Conservation (phyloP, 1,140 invertebrate genomes). For the Chironomus tepperi region DNA sequence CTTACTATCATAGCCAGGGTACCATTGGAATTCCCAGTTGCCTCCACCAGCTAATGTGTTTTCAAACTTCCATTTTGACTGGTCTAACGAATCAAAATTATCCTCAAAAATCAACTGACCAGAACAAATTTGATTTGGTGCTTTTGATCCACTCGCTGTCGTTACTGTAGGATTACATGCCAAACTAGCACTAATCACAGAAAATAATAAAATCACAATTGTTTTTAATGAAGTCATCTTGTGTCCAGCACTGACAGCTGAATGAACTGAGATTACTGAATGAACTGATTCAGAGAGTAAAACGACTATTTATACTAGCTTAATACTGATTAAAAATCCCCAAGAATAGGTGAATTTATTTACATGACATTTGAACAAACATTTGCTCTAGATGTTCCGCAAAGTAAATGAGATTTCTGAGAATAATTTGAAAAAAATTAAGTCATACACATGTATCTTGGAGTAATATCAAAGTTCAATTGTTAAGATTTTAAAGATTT, state of each 20-base stretch:
- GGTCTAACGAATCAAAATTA: conserved; percentile 40
- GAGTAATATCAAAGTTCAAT: too few relatives aligned
- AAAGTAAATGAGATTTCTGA: too few relatives aligned
- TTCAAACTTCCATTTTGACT: conserved; percentile 38
- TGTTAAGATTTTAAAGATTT: too few relatives aligned
- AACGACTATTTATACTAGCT: not conserved
- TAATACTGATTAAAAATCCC: too few relatives aligned
- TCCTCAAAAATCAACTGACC: conserved; percentile 47
- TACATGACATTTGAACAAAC: too few relatives aligned
- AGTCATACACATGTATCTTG: too few relatives aligned
- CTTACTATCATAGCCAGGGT: not conserved
- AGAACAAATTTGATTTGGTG: not conserved
- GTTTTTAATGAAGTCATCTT: too few relatives aligned
- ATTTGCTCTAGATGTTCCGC: too few relatives aligned
- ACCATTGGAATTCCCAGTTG: conserved; percentile 65
- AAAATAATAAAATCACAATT: not conserved
- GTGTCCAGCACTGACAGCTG: too few relatives aligned
- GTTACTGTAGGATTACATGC: conserved; percentile 28
- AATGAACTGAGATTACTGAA: too few relatives aligned
- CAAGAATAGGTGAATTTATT: too few relatives aligned
- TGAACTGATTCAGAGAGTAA: not conserved
- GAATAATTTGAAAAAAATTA: too few relatives aligned
- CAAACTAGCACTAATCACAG: not conserved
- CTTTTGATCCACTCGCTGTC: conserved; percentile 39
- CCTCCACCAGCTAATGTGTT: conserved; percentile 46